These are phyloP conservation scores for Idaea straminata DNA, from an alignment of 2,888 invertebrate genomes.

Conservation along the genomic window DNA sequence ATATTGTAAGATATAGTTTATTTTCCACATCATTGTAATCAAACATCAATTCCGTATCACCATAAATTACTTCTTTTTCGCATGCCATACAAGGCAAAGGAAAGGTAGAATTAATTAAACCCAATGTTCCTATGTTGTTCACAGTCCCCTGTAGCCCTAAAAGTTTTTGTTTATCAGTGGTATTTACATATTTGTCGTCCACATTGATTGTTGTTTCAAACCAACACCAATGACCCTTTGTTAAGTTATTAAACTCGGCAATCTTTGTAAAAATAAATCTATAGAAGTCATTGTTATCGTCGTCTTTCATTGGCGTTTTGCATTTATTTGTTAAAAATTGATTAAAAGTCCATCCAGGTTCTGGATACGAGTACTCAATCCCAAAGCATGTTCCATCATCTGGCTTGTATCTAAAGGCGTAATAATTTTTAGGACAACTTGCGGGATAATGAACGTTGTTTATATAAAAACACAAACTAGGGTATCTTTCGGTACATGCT, in stretches of 20 bases:
- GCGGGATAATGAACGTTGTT: constrained; percentile 57
- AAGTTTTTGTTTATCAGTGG: constrained; percentile 13
- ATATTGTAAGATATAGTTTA: constrained; percentile 72
- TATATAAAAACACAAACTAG: constrained; percentile 64
- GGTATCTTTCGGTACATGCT: constrained; percentile 49
- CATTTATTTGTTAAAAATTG: constrained; percentile 49
- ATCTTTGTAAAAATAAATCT: constrained; percentile 61
- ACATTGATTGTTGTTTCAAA: constrained; percentile 33
- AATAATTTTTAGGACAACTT: constrained; percentile 61
- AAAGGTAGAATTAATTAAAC: constrained; percentile 38
- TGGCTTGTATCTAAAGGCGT: constrained; percentile 55
- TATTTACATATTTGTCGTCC: constrained; percentile 11
- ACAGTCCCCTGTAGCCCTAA: constrained; percentile 44
- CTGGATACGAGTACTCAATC: constrained; percentile 46
- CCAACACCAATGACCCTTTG: constrained; percentile 60
- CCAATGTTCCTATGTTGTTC: constrained; percentile 52
- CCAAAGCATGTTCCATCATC: constrained; percentile 62
- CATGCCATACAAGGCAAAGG: constrained; percentile 65
- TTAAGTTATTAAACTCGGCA: constrained; percentile 42
- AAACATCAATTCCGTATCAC: constrained; percentile 55
- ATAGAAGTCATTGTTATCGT: constrained; percentile 34
- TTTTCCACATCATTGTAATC: constrained; percentile 52
- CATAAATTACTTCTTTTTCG: constrained; percentile 49
- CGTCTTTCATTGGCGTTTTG: constrained; percentile 50
- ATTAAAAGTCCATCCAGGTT: constrained; percentile 43